Conservation (phyloP, 2,888 invertebrate genomes). For the Hydroisotoma schaefferi region DNA sequence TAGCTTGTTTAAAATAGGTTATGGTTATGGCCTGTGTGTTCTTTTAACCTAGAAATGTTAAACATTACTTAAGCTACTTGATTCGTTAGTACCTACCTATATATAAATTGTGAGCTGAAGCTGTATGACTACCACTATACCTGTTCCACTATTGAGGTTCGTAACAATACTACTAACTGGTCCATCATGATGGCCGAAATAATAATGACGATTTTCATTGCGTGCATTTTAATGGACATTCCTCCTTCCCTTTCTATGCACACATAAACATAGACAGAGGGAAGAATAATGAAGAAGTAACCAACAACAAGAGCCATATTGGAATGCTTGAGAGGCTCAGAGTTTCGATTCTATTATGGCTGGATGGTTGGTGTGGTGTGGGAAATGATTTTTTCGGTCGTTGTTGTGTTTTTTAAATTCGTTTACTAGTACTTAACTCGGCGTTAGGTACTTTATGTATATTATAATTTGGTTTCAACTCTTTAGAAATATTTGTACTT, state of each 20-base stretch:
- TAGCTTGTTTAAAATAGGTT: too few relatives aligned
- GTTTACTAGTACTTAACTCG: too few relatives aligned
- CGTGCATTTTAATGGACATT: slow-evolving; percentile 18
- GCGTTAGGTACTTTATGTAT: too few relatives aligned
- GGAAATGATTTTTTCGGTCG: background rate
- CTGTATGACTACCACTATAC: background rate
- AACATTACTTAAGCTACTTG: too few relatives aligned
- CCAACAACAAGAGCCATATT: background rate
- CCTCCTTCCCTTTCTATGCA: slow-evolving; percentile 2
- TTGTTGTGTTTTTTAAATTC: too few relatives aligned
- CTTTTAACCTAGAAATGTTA: too few relatives aligned
- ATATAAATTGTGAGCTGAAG: too few relatives aligned
- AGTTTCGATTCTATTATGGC: too few relatives aligned
- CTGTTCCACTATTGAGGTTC: background rate
- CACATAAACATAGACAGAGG: background rate
- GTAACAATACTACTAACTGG: slow-evolving; percentile 6
- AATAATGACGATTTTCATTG: slow-evolving; percentile 16
- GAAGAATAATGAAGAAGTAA: background rate
- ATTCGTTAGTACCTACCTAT: too few relatives aligned
- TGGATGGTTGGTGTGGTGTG: background rate
- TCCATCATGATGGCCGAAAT: slow-evolving; percentile 7
- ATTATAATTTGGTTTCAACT: too few relatives aligned
- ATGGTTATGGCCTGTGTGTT: too few relatives aligned
- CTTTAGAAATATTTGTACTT: too few relatives aligned
- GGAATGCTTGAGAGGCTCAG: background rate